phyloP scores from a whole-genome alignment of 2,888 invertebrate species.

The Tipula helvola region DNA sequence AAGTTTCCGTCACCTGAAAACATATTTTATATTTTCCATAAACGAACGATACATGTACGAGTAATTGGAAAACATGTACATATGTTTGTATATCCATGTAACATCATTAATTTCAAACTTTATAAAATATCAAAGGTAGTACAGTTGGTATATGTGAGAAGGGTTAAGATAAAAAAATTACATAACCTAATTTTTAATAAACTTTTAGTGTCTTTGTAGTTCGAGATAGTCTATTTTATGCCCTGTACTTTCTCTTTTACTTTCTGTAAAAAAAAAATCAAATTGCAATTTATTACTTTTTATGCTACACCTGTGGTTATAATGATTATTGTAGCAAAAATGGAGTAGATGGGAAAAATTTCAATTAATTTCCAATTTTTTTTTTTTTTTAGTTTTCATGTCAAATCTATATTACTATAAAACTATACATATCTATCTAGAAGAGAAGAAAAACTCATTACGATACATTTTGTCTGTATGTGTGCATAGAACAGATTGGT shows the following conservation, averaged over 20 bases:
- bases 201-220: neutral
- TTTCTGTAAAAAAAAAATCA: neutral
- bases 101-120: neutral
- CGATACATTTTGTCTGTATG: neutral
- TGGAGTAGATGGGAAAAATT: too few relatives aligned
- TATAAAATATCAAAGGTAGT: neutral
- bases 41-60: neutral
- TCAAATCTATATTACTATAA: neutral
- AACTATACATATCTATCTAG: neutral
- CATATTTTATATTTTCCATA: neutral
- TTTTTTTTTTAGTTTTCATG: neutral
- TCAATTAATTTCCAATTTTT: neutral
- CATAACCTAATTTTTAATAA: neutral
- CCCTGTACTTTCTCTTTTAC: neutral
- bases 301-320: neutral
- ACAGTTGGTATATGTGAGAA: neutral
- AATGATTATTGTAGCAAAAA: neutral
- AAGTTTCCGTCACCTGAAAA: neutral
- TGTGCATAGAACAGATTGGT: neutral
- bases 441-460: neutral
- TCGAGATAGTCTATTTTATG: neutral
- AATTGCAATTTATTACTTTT: neutral
- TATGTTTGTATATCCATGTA: neutral
- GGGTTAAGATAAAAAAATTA: neutral
- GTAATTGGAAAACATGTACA: neutral